These are phyloP conservation scores for Cataglyphis rosenhaueri DNA, from an alignment of 2,888 invertebrate species.

Conservation along the genomic window DNA sequence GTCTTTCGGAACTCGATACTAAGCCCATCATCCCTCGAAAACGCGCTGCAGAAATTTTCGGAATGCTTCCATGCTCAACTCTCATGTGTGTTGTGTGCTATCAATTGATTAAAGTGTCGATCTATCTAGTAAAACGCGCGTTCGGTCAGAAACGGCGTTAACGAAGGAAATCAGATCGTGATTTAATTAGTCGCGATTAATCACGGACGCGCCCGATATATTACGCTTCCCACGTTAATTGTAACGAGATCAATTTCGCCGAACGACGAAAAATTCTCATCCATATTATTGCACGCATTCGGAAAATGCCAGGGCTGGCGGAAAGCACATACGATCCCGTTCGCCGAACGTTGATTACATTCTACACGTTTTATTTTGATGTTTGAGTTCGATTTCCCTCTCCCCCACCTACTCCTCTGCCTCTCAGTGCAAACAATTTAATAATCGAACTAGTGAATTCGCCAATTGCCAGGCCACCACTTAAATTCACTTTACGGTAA, in stretches of 20 bases:
- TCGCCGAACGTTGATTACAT: conserved; percentile 49
- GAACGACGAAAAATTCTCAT: conserved; percentile 46
- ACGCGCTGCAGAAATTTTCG: conserved; percentile 24
- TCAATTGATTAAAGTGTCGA: conserved; percentile 51
- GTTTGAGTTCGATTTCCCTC: conserved; percentile 1
- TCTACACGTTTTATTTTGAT: conserved; percentile 48
- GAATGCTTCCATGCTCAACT: conserved; percentile 5
- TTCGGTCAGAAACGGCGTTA: conserved; percentile 49
- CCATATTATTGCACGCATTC: conserved; percentile 26
- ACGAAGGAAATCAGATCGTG: conserved; percentile 67
- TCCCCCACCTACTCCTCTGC: neutral
- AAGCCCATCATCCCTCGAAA: conserved; percentile 6
- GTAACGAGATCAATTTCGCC: conserved; percentile 60
- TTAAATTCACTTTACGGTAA: conserved; percentile 59
- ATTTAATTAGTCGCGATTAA: conserved; percentile 70
- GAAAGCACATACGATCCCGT: conserved; percentile 11
- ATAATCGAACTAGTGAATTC: conserved; percentile 60
- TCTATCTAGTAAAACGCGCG: conserved; percentile 38
- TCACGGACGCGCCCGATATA: conserved; percentile 56
- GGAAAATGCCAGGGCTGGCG: conserved; percentile 28
- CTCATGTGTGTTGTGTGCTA: neutral
- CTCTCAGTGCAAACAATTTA: conserved; percentile 53
- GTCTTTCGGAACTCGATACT: conserved; percentile 30
- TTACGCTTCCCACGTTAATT: conserved; percentile 61
- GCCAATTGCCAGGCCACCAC: conserved; percentile 50